phyloP scores from a whole-genome alignment of 2,113 vertebrate species.

The Enhydra lutris region DNA sequence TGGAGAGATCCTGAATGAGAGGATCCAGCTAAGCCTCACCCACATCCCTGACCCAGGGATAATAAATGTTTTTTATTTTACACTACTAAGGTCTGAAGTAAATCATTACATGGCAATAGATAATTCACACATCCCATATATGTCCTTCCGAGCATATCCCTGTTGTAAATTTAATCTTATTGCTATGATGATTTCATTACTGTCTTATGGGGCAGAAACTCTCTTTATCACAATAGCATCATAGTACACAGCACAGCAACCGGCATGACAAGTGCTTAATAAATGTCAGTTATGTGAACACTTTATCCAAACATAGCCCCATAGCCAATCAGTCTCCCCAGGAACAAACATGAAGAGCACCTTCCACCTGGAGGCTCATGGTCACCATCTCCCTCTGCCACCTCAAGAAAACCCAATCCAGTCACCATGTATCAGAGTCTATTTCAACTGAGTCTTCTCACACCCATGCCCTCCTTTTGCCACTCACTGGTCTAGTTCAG shows the following conservation, averaged over 20 bases:
- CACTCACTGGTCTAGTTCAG: background rate
- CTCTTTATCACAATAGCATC: background rate
- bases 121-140: background rate
- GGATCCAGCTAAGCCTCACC: background rate
- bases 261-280: background rate
- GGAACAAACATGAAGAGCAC: background rate
- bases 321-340: background rate
- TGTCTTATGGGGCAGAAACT: background rate
- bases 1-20: background rate
- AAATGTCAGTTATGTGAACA: background rate
- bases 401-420: background rate
- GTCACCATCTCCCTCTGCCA: background rate
- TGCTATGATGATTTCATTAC: background rate
- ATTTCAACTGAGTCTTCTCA: background rate
- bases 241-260: background rate
- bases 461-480: background rate
- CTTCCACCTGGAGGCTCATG: background rate
- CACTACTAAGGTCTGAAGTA: background rate
- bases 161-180: background rate
- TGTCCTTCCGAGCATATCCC: background rate
- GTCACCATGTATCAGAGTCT: background rate
- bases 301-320: background rate
- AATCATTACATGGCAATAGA: background rate
- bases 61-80: background rate
- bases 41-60: background rate